Evolutionary conservation across 2,888 invertebrate genomes (phyloP).

Genomic region (Drosophila neotestacea): DNA sequence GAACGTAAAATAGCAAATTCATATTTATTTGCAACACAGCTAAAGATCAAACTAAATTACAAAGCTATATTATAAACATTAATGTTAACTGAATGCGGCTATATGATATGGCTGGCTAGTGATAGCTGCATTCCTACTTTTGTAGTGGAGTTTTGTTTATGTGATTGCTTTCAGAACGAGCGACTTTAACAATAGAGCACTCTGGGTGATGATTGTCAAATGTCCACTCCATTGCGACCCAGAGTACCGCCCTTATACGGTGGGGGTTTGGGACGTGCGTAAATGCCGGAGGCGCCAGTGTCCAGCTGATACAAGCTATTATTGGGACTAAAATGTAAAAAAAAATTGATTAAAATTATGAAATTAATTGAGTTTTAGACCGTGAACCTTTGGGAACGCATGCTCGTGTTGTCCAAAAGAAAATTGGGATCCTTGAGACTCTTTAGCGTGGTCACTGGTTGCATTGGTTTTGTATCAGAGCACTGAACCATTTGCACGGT

Average conservation of each 20-base stretch:
- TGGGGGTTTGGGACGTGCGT: slow-evolving; percentile 85
- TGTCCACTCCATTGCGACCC: slow-evolving; percentile 82
- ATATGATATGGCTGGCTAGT: slow-evolving; percentile 38
- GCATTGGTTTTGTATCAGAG: slow-evolving; percentile 86
- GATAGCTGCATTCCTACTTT: slow-evolving; percentile 11
- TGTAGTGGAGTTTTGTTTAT: slow-evolving; percentile 12
- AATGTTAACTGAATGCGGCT: slow-evolving; percentile 37
- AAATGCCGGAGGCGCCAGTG: slow-evolving; percentile 85
- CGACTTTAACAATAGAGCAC: slow-evolving; percentile 84
- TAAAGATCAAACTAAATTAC: slow-evolving; percentile 41
- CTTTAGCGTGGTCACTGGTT: slow-evolving; percentile 87
- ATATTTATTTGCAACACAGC: slow-evolving; percentile 36
- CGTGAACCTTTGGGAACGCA: slow-evolving; percentile 83
- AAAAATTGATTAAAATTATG: background rate
- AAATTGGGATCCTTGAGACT: slow-evolving; percentile 87
- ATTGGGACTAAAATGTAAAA: slow-evolving; percentile 85
- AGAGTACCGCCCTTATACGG: slow-evolving; percentile 84
- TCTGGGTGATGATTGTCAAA: slow-evolving; percentile 85
- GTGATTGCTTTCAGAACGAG: slow-evolving; percentile 28
- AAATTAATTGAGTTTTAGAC: background rate
- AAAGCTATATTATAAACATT: slow-evolving; percentile 34
- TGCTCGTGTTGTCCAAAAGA: slow-evolving; percentile 83
- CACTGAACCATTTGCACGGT: slow-evolving; percentile 89
- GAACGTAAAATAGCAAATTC: background rate
- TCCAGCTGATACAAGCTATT: slow-evolving; percentile 86